Evolutionary conservation across 2,797 vertebrate genomes (phyloP).

Genomic region (Sciurus vulgaris): DNA sequence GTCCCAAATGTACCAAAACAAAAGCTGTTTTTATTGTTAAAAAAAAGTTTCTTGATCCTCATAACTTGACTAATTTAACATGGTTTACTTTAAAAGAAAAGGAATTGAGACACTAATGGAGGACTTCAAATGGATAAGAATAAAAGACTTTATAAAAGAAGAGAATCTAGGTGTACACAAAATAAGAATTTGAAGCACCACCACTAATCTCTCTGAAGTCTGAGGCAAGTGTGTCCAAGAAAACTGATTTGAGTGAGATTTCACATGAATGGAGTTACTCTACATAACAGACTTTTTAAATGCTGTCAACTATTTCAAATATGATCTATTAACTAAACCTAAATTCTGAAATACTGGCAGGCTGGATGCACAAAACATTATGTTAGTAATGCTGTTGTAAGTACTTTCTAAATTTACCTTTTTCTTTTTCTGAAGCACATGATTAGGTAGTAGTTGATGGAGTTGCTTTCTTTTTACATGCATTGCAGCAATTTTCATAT

Average conservation of each 20-base stretch:
- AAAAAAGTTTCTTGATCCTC: background rate
- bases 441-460: slow-evolving; percentile 92
- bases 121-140: background rate
- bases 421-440: slow-evolving; percentile 92
- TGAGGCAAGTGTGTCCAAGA: background rate
- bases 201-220: background rate
- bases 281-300: background rate
- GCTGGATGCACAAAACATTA: slow-evolving; percentile 39
- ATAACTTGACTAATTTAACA: background rate
- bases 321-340: background rate
- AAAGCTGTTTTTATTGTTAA: background rate
- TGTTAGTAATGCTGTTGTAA: slow-evolving; percentile 53
- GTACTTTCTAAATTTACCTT: slow-evolving; percentile 88
- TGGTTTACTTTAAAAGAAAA: background rate
- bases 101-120: background rate
- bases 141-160: background rate
- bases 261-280: slow-evolving; percentile 10
- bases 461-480: slow-evolving; percentile 93
- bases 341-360: background rate
- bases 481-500: slow-evolving; percentile 94
- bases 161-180: background rate
- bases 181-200: background rate
- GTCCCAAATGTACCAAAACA: background rate
- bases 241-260: background rate
- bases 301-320: slow-evolving; percentile 4